Evolutionary conservation across 2,113 vertebrate genomes (phyloP), one percentile per base, ranked within the genome.

Genomic region (Hippolais icterina): DNA sequence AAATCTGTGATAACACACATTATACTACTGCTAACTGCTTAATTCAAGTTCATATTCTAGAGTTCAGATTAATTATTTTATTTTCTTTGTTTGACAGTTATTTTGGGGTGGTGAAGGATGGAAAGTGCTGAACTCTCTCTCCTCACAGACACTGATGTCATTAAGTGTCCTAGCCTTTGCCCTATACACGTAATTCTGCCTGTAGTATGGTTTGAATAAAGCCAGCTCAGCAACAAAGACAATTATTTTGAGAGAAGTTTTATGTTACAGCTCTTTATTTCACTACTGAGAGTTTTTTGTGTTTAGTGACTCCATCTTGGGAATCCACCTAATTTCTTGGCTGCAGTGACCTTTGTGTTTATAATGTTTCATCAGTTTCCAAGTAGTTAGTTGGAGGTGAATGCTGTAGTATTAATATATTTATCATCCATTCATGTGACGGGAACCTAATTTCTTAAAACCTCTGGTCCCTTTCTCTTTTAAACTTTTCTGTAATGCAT

Each of bases 221-320:
- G 83, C 49, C 66, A 95, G 53, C 72, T 95, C 93, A 95, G 91
- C 94, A 91, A 12, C 61, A 60, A 65, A 75, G 82, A 71, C 68
- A 84, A 89, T 94, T 96, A 83, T 90, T 94, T 83, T 82, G 82
- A 91, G 70, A 61, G n/a, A 82, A 83, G 76, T 86, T 95, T 72
- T 52, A 72, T 92, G 83, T 78, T 87, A 66, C 24, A 37, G 31
- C 29, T 94, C 41, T 94, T 94, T 88, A 91, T 95, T 94, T 93
- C 92, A 77, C 90, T 91, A 54, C 78, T 44, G 91, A 91, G 91
- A 15, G 20, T 60, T 85, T 14, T 77, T 72, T 84, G 28, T 90
- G 93, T 94, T 89, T 90, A 66, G 93, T 46, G 77, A 29, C 78
- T 96, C 15, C 7, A 28, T 68, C 47, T 66, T 46, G 93, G 64